Conservation (phyloP, 2,797 vertebrate species). For the Borostomias antarcticus region DNA sequence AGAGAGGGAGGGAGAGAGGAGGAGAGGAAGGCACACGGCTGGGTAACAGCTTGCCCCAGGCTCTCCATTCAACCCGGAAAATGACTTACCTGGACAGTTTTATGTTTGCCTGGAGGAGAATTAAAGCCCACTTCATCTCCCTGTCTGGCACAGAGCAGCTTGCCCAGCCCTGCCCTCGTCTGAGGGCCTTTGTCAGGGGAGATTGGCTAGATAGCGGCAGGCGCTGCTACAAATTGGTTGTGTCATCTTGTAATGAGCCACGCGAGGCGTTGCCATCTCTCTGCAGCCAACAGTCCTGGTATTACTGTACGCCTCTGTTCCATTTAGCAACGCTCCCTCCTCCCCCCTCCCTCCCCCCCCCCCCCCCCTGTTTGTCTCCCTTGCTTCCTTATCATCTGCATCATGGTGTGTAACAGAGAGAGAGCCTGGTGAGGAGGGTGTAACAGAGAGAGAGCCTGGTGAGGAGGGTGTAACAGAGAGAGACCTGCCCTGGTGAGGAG, state of each 20-base stretch:
- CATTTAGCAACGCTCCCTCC: conserved; percentile 54
- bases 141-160: conserved; percentile 71
- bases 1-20: conserved; percentile 25
- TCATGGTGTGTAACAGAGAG: background rate
- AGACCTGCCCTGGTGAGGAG: conserved; percentile 17
- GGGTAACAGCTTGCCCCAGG: conserved; percentile 56
- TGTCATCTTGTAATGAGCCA: conserved; percentile 85
- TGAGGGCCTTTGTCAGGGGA: conserved; percentile 85
- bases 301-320: conserved; percentile 75
- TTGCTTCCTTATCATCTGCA: conserved; percentile 41
- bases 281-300: conserved; percentile 76
- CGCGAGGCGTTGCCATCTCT: conserved; percentile 81
- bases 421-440: background rate
- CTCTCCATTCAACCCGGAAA: conserved; percentile 75
- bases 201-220: conserved; percentile 82
- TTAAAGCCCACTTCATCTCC: conserved; percentile 80
- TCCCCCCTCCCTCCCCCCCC: conserved; percentile 27
- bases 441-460: conserved; percentile 8
- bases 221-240: conserved; percentile 83
- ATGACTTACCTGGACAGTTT: conserved; percentile 84
- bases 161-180: conserved; percentile 78
- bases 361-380: conserved; percentile 58
- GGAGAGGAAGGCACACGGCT: conserved; percentile 13
- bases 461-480: conserved; percentile 18
- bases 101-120: conserved; percentile 83